Conservation (phyloP, 1,140 invertebrate genomes). For the Reticulitermes speratus region DNA sequence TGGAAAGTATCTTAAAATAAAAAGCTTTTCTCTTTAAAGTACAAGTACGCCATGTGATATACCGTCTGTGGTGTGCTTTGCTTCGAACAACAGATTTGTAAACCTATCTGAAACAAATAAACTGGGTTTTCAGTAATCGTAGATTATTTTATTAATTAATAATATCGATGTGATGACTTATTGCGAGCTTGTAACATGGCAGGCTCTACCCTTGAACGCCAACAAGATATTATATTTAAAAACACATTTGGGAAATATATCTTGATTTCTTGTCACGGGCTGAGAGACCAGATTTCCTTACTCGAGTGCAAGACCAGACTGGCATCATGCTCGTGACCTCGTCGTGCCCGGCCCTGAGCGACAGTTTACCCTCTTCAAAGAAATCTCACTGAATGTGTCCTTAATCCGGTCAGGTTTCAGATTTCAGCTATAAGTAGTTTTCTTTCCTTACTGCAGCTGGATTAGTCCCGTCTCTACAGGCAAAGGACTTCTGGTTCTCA, state of each 20-base stretch:
- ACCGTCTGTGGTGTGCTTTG: too few species aligned
- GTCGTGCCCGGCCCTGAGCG: neutral
- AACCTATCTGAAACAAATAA: too few species aligned
- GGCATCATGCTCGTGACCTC: neutral
- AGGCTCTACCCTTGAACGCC: neutral
- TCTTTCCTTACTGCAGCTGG: neutral
- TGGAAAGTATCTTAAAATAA: too few species aligned
- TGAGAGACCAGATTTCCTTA: neutral
- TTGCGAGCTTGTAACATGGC: neutral
- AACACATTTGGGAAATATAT: too few species aligned
- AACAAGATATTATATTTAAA: too few species aligned
- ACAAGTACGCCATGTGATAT: too few species aligned
- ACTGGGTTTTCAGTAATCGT: too few species aligned
- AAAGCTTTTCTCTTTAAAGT: too few species aligned
- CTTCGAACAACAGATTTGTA: too few species aligned
- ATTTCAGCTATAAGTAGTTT: neutral
- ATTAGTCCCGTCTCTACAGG: neutral
- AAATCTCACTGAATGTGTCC: neutral
- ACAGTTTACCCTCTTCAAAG: neutral
- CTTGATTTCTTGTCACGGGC: too few species aligned
- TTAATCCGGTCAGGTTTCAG: neutral
- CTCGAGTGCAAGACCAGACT: neutral
- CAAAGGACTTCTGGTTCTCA: neutral
- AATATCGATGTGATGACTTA: too few species aligned
- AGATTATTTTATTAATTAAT: too few species aligned